phyloP scores from a whole-genome alignment of 2,113 vertebrate genomes.

The Lepisosteus oculatus region DNA sequence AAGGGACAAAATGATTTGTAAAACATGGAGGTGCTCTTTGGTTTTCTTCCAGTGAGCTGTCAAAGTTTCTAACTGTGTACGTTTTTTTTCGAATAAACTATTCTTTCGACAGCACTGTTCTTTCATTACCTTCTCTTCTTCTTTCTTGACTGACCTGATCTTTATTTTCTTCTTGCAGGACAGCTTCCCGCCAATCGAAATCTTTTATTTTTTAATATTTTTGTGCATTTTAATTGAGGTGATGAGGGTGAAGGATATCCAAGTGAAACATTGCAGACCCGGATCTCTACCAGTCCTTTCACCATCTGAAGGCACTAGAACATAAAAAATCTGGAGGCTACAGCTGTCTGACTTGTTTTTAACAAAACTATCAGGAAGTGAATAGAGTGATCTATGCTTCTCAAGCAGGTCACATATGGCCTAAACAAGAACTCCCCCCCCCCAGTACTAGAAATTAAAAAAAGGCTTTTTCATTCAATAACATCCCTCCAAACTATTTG shows the following conservation, averaged over 20 bases:
- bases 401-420: constrained; percentile 31
- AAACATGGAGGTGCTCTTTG: too few relatives aligned
- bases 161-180: too few relatives aligned
- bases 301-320: constrained; percentile 23
- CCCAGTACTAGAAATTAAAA: constrained; percentile 24
- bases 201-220: too few relatives aligned
- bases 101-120: too few relatives aligned
- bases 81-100: too few relatives aligned
- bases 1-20: too few relatives aligned
- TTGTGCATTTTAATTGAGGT: not conserved
- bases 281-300: constrained; percentile 27
- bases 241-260: not conserved
- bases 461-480: not conserved
- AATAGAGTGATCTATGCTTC: constrained; percentile 29
- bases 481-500: not conserved
- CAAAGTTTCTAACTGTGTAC: too few relatives aligned
- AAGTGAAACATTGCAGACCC: constrained; percentile 28
- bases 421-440: constrained; percentile 33
- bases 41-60: too few relatives aligned
- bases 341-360: constrained; percentile 26
- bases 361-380: constrained; percentile 38
- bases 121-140: too few relatives aligned
- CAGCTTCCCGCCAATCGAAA: too few relatives aligned
- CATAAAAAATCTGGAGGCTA: constrained; percentile 31
- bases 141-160: too few relatives aligned